Base-by-base conservation (phyloP, 1,140 invertebrate genomes). In the Drosophila sulfurigaster region DNA sequence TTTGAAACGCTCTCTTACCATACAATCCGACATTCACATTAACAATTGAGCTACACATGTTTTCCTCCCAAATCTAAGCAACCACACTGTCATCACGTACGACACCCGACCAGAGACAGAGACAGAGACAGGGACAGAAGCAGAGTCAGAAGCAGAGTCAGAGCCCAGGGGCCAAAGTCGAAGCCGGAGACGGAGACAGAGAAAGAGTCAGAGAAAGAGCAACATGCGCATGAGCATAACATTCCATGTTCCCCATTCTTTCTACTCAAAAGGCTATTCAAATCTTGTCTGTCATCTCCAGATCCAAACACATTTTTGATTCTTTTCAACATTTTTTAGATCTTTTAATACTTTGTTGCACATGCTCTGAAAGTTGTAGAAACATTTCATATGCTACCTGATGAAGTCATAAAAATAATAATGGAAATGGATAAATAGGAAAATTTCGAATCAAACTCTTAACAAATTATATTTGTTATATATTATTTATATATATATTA, bases 21-120 rank as follows among this genome's bases (percentile, higher is more conserved):
- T 73, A 78, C 79, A 87, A 81, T 63, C 72, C 72, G 77, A 82
- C 76, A 73, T 81, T 78, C 87, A 86, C 76, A 75, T 82, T 80
- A 88, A 78, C 87, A 91, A 80, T 86, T 87, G 75, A 91, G 80
- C 81, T 91, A 91, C 87, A 91, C 88, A 87, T 91, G 87, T 91
- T 91, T 89, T 87, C 75, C 72, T 69, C 76, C 75, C 78, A 91
- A 91, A 91, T 91, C 87, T 81, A 83, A 80, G 80, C 82, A 71
- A 81, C 82, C 75, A 66, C 41, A 57, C 75, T 75, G 75, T 66
- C 70, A 82, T 80, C 87, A 91, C 87, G 87, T 91, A 91, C 71
- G 66, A 28, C 56, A 59, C 25, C 56, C 20, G 15, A 52, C 16
- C 30, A 32, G 32, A 11, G 32, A 38, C 32, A 62, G 30, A 38